Base-by-base conservation (phyloP, 2,113 vertebrate genomes). In the Terrapene triunguis region DNA sequence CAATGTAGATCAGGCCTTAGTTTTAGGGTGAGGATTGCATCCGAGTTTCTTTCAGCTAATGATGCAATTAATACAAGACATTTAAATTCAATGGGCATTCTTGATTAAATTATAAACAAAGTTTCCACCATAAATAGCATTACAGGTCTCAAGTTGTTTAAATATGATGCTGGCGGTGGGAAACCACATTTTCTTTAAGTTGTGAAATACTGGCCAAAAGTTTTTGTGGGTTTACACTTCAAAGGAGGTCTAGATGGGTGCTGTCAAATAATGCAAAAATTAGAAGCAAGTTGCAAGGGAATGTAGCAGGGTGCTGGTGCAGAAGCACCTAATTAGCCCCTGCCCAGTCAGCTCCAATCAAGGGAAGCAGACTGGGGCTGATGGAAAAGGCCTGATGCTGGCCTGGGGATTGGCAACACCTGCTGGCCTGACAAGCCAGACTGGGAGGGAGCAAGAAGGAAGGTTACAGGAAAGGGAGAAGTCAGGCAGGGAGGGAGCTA, bases 201-300 rank as follows among this genome's bases (percentile, higher is more conserved):
- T 59, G 65, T 74, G 78, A 81, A 90, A 54, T 57, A 78, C 79
- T 50, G 78, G 72, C 48, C 86, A 79, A 59, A 93, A 24, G 35
- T 79, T 88, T 29, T 57, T 62, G 82, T 65, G 54, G 54, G 32
- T 91, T 90, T 54, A 81, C 62, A 59, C 57, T 59, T 29, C 27
- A 6, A 59, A 59, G 12, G 57, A 59, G 27, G 12, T 29, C 10
- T 91, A 81, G 57, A 16, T 59, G 57, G 90, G 80, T 87, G 12
- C 42, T 79, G 94, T 57, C 44, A 94, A 95, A 92, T 29, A 88
- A 80, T 8, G 12, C 10, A 84, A 95, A 93, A 91, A 25, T 87
- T 38, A 87, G 48, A 88, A 89, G 48, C 87, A 72, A 94, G 47
- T 50, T 88, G 35, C 82, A 95, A 83, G 62, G 27, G 57, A 59